Conservation (phyloP, 2,888 invertebrate species). For the Cantharis rufa region DNA sequence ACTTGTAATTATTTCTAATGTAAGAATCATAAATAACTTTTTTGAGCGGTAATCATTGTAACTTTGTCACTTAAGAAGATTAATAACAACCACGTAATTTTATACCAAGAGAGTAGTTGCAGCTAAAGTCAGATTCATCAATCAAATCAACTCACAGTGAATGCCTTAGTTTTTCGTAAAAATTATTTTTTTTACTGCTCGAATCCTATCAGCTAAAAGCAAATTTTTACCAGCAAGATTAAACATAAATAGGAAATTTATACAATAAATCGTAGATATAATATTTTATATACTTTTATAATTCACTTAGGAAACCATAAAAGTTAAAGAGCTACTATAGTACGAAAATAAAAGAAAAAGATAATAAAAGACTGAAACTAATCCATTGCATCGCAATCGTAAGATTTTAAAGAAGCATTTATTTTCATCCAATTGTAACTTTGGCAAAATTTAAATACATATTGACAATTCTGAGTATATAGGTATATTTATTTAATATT, state of each 20-base stretch:
- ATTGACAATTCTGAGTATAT: neutral
- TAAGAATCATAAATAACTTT: neutral
- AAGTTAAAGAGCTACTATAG: neutral
- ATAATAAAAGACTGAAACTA: neutral
- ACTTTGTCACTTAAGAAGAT: neutral
- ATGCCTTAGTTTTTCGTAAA: neutral
- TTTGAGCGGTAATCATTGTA: neutral
- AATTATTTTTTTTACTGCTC: neutral
- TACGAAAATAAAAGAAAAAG: neutral
- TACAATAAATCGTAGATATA: neutral
- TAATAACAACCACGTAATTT: neutral
- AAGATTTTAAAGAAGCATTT: neutral
- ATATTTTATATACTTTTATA: neutral
- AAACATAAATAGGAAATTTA: neutral
- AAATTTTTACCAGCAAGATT: neutral
- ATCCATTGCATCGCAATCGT: neutral
- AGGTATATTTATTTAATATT: neutral
- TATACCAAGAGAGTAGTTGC: neutral
- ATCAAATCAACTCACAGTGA: neutral
- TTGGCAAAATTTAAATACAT: neutral
- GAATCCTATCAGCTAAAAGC: neutral
- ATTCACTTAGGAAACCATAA: neutral
- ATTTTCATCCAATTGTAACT: neutral
- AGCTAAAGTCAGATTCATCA: neutral
- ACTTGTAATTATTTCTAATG: neutral